Conservation (phyloP, 1,140 invertebrate species). For the Drosophila carrolli region DNA sequence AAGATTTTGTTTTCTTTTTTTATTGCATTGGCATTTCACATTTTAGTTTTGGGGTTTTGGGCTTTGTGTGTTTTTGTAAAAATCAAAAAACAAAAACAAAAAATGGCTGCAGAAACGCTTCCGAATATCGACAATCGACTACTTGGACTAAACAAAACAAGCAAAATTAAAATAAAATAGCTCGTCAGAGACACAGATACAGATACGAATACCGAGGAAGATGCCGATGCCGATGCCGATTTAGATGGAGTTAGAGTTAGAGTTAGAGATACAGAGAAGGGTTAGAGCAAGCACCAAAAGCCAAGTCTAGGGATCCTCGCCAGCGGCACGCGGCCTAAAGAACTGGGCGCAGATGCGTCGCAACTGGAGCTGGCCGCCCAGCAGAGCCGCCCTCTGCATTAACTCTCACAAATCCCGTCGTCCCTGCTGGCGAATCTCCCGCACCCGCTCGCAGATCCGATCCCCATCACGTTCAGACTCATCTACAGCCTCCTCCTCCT, state of each 20-base stretch:
- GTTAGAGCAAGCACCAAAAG: constrained; percentile 2
- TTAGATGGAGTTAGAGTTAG: background rate
- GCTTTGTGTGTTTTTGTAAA: background rate
- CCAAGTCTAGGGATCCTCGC: constrained; percentile 18
- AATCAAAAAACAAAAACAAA: constrained; percentile 10
- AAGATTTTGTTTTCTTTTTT: constrained; percentile 27
- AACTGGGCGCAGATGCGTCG: constrained; percentile 69
- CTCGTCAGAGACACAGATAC: constrained; percentile 16
- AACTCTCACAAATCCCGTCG: constrained; percentile 79
- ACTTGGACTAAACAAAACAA: constrained; percentile 24
- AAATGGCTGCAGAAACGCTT: background rate
- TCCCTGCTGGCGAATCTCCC: constrained; percentile 13
- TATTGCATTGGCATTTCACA: constrained; percentile 43
- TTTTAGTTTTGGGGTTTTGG: constrained; percentile 10
- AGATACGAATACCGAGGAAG: constrained; percentile 1
- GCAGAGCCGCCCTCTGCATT: constrained; percentile 56
- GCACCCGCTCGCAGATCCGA: background rate
- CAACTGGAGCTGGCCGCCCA: constrained; percentile 64
- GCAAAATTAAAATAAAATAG: constrained; percentile 24
- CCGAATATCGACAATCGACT: constrained; percentile 13
- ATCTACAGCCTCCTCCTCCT: background rate
- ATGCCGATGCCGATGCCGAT: background rate
- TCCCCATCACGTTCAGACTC: background rate
- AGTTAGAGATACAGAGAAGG: constrained; percentile 1
- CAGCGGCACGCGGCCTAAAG: constrained; percentile 25